Evolutionary conservation across 30 jellyfish, hydroid and myxozoan genomes (phyloP), one percentile per base, ranked within the genome.

Genomic region (Turritopsis dohrnii): DNA sequence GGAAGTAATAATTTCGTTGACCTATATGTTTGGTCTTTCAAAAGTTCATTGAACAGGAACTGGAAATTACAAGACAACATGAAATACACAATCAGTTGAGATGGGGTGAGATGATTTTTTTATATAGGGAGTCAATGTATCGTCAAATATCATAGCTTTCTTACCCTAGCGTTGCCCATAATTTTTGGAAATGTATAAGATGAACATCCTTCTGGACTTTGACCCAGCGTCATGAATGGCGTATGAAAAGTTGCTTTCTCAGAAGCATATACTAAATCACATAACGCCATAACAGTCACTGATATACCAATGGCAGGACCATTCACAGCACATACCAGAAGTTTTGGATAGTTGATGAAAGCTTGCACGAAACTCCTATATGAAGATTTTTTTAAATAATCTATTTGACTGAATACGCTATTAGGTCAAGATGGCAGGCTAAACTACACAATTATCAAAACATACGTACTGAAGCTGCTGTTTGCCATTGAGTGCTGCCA

Each of bases 281-380:
- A 88, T n/a, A 93, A 90, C 41, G 92, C 98, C 82, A 93, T 88
- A 7, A 86, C 88, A 28, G 98, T 93, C 8, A 93, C 98, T 7
- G 96, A 85, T 65, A 93, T 85, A 41, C 98, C 98, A 16, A 93
- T 84, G 1, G 98, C 98, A 52, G 98, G 98, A 1, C 98, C 98
- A 71, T 93, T 93, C 0, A 93, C 90, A 1, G 96, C 96, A 21
- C 97, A 95, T 5, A 93, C 85, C 79, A 93, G 31, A 21, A 94
- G 98, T 85, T 93, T 93, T 21, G 98, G 96, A 66, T 85, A 93
- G 54, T 88, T 89, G 54, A 93, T 93, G 90, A 88, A 93, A 28
- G 95, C 86, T 21, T 88, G 79, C 21, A 89, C 94, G 75, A 83
- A 93, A 19, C 65, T 73, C 79, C 97, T 91, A 84, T 17, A 89